Percentiles rank a stretch among this genome's conserved stretches.
These are phyloP conservation scores for Hapalemur alaotrensis DNA, from an alignment of 2,797 vertebrate species.

Conservation along the genomic window DNA sequence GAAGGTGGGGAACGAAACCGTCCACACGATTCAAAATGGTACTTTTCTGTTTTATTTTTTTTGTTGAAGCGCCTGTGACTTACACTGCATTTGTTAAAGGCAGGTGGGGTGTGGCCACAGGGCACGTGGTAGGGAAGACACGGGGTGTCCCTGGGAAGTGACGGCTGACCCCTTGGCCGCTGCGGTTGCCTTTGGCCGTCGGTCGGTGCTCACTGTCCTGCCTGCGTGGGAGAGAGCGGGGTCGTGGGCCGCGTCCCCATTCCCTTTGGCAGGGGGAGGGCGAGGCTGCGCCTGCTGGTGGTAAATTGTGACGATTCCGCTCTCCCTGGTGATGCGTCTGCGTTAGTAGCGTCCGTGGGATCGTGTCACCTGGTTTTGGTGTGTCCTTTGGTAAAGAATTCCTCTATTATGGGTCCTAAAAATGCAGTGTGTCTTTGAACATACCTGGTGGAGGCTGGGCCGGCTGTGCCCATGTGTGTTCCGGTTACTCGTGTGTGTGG, in stretches of 20 bases:
- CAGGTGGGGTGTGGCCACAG: background rate
- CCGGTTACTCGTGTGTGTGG: background rate
- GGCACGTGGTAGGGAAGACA: background rate
- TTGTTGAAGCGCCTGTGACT: background rate
- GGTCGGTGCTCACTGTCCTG: background rate
- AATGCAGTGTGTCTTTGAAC: slow-evolving; percentile 1
- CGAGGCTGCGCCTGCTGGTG: background rate
- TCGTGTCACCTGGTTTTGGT: background rate
- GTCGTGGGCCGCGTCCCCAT: background rate
- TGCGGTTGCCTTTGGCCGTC: background rate
- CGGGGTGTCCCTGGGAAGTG: background rate
- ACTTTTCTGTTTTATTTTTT: background rate
- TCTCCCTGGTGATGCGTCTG: background rate
- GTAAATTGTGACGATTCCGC: background rate
- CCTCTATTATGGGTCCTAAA: background rate
- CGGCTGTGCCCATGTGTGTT: background rate
- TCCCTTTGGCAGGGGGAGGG: background rate
- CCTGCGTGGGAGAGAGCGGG: background rate
- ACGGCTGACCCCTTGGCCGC: background rate
- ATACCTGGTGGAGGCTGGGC: background rate
- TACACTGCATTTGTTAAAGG: background rate
- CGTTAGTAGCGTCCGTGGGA: background rate
- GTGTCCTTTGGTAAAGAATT: background rate
- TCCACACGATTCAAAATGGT: background rate
- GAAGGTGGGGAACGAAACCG: background rate